These are phyloP conservation scores for Scomber japonicus DNA, from an alignment of 2,113 vertebrate species.

Conservation along the genomic window DNA sequence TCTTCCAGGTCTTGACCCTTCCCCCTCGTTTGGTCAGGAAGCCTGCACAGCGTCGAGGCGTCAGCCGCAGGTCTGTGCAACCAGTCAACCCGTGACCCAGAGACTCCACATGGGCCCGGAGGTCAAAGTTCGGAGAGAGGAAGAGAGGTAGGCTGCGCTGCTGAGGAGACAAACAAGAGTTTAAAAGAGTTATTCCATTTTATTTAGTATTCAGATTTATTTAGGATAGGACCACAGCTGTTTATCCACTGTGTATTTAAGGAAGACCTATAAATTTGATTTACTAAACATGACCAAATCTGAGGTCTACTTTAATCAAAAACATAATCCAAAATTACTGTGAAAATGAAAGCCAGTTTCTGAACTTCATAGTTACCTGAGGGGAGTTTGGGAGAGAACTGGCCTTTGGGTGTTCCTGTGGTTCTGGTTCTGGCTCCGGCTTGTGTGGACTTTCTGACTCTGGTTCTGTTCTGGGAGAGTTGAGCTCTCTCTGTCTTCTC, in stretches of 20 bases:
- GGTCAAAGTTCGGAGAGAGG: constrained; percentile 85
- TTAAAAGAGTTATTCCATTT: constrained; percentile 18
- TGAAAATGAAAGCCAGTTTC: neutral
- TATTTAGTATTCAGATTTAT: too few relatives aligned
- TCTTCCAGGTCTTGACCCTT: constrained; percentile 93
- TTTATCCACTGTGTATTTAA: too few relatives aligned
- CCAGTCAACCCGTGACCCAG: constrained; percentile 87
- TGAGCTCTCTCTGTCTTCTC: constrained; percentile 53
- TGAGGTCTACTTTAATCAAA: too few relatives aligned
- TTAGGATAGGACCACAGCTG: too few relatives aligned
- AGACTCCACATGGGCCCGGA: constrained; percentile 89
- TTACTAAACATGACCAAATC: too few relatives aligned
- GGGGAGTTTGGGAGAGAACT: constrained; percentile 49
- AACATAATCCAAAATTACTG: neutral
- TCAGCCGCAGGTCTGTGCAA: constrained; percentile 86
- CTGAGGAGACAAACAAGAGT: constrained; percentile 44
- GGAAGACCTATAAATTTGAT: neutral
- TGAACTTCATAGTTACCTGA: constrained; percentile 55
- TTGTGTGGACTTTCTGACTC: constrained; percentile 42
- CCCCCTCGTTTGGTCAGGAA: constrained; percentile 92
- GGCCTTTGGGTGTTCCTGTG: constrained; percentile 43
- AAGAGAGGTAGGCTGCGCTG: constrained; percentile 76
- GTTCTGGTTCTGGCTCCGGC: constrained; percentile 42
- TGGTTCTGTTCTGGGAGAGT: constrained; percentile 50
- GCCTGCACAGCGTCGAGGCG: constrained; percentile 85